A percentile compares a stretch with the other conserved stretches of the same genome.
Conservation (phyloP, 2,797 vertebrate genomes). For the Avahi laniger region DNA sequence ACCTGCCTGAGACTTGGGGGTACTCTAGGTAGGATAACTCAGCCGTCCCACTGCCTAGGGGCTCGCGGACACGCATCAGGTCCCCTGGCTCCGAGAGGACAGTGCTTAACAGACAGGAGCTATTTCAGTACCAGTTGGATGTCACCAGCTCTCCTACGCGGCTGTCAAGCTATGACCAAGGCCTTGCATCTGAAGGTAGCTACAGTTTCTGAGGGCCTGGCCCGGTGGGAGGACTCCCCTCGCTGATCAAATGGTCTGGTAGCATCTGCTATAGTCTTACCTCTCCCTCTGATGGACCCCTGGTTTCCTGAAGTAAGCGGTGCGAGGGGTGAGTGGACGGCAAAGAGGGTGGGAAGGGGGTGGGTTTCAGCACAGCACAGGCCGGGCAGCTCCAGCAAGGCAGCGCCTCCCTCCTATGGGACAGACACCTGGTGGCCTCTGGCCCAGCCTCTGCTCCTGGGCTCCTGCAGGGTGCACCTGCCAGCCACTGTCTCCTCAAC, state of each 20-base stretch:
- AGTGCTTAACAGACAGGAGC: accelerated
- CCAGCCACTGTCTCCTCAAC: neutral
- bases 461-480: accelerated
- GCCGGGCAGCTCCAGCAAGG: neutral
- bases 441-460: neutral
- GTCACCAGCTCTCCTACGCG: accelerated
- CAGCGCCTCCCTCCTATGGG: accelerated
- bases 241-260: neutral
- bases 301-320: neutral
- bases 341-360: too few species aligned
- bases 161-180: neutral
- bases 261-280: accelerated
- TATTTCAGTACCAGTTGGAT: accelerated
- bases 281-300: neutral
- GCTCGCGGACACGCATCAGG: accelerated
- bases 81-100: neutral
- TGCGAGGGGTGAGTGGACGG: neutral
- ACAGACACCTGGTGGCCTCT: accelerated
- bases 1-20: neutral
- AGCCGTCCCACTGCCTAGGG: neutral
- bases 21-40: neutral
- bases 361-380: accelerated
- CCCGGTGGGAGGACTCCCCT: neutral
- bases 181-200: accelerated
- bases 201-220: accelerated